Percentiles rank a stretch among this genome's conserved stretches.
These are phyloP conservation scores for Latheticus oryzae DNA, from an alignment of 2,888 invertebrate genomes.

Conservation along the genomic window DNA sequence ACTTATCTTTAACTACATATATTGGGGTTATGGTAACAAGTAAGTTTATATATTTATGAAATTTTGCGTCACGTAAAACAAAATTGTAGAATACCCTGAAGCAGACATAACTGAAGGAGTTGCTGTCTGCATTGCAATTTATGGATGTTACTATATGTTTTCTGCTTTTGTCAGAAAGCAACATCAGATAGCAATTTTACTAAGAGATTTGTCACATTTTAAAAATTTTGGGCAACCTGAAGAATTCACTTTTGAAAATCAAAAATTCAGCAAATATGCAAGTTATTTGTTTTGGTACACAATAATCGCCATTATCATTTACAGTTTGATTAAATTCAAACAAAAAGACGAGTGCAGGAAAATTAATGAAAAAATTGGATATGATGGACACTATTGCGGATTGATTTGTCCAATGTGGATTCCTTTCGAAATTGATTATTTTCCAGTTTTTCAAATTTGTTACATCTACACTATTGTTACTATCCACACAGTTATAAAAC, in stretches of 20 bases:
- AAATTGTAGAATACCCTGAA: not conserved
- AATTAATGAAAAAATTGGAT: not conserved
- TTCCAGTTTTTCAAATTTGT: constrained; percentile 7
- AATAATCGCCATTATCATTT: not conserved
- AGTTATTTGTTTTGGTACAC: not conserved
- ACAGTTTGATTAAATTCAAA: not conserved
- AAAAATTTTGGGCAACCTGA: constrained; percentile 1
- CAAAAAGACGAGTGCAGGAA: not conserved
- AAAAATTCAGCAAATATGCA: not conserved
- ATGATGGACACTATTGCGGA: not conserved
- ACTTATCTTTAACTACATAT: no score
- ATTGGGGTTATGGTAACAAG: no score
- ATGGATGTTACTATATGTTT: not conserved
- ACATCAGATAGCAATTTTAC: not conserved
- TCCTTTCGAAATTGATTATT: constrained; percentile 14
- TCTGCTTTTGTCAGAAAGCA: not conserved
- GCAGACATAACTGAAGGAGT: not conserved
- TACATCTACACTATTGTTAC: constrained; percentile 2
- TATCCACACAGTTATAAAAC: not conserved
- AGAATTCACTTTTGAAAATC: no score
- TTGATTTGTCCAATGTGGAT: constrained; percentile 13
- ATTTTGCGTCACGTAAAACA: no score
- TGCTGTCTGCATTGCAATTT: not conserved
- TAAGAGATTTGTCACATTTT: not conserved
- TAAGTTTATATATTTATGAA: no score